phyloP scores from a whole-genome alignment of 1,140 invertebrate species.

The Formica selysi region DNA sequence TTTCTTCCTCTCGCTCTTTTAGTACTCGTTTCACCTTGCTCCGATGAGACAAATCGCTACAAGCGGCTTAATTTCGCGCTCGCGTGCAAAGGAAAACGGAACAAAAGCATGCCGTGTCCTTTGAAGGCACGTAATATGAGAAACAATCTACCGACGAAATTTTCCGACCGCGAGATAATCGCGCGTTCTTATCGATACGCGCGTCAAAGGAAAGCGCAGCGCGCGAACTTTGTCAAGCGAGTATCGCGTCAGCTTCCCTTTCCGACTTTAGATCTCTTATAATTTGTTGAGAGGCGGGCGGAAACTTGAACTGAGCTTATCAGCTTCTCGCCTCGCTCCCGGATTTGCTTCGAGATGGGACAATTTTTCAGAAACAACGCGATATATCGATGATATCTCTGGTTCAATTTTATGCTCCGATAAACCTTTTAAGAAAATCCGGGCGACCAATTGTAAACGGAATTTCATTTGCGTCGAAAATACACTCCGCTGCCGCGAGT shows the following conservation, averaged over 20 bases:
- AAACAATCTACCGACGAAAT: constrained; percentile 55
- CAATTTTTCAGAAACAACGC: constrained; percentile 53
- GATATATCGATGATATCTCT: not conserved
- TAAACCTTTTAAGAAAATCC: constrained; percentile 8
- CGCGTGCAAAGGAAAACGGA: constrained; percentile 35
- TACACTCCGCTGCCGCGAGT: constrained; percentile 16
- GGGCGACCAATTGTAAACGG: constrained; percentile 26
- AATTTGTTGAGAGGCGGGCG: not conserved
- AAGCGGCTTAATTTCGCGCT: constrained; percentile 41
- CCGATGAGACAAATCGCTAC: constrained; percentile 26
- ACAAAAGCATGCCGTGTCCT: not conserved
- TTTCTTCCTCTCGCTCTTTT: not conserved
- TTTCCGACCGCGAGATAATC: constrained; percentile 42
- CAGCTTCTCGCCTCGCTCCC: not conserved
- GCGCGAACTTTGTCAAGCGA: constrained; percentile 21
- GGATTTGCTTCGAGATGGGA: constrained; percentile 2
- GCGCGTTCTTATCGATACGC: constrained; percentile 48
- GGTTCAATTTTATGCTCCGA: constrained; percentile 28
- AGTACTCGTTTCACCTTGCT: not conserved
- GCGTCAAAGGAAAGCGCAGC: constrained; percentile 56
- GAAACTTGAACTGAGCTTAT: constrained; percentile 43
- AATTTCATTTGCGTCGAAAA: constrained; percentile 13
- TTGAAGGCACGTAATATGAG: constrained; percentile 40
- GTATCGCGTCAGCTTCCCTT: constrained; percentile 7
- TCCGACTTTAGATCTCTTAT: not conserved